Evolutionary conservation across 1,140 invertebrate species (phyloP).

Genomic region (Stegodyphus mimosarum): DNA sequence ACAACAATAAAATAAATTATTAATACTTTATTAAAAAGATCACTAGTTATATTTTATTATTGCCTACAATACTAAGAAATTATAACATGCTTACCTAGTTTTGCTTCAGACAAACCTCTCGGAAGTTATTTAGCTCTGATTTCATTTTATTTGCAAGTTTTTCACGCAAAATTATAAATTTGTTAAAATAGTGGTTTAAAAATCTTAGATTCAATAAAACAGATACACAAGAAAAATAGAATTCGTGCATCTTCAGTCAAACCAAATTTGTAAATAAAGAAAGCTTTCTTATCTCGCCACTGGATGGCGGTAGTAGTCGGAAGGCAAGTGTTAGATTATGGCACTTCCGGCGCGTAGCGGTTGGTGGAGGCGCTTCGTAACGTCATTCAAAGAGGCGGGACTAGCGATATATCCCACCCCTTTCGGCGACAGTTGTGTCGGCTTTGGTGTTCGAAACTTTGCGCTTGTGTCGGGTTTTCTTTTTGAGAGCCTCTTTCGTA

Average conservation of each 20-base stretch:
- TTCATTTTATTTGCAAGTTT: too few relatives aligned
- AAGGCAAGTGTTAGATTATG: conserved; percentile 27
- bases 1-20: too few relatives aligned
- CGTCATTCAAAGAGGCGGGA: conserved; percentile 60
- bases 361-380: conserved; percentile 47
- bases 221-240: background rate
- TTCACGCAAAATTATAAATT: too few relatives aligned
- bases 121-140: too few relatives aligned
- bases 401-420: conserved; percentile 57
- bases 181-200: too few relatives aligned
- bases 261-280: conserved; percentile 3
- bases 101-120: too few relatives aligned
- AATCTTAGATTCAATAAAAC: background rate
- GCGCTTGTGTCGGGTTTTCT: conserved; percentile 45
- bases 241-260: background rate
- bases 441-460: conserved; percentile 56
- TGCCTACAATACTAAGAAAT: too few relatives aligned
- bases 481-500: background rate
- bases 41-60: too few relatives aligned
- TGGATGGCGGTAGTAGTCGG: conserved; percentile 52
- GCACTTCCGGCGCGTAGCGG: conserved; percentile 47
- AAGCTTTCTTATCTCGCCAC: conserved; percentile 9
- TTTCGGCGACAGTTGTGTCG: conserved; percentile 58
- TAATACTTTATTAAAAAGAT: too few relatives aligned
- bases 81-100: too few relatives aligned